Base-by-base conservation (phyloP, 2,113 vertebrate species). In the Serranochromis macrocephalus region DNA sequence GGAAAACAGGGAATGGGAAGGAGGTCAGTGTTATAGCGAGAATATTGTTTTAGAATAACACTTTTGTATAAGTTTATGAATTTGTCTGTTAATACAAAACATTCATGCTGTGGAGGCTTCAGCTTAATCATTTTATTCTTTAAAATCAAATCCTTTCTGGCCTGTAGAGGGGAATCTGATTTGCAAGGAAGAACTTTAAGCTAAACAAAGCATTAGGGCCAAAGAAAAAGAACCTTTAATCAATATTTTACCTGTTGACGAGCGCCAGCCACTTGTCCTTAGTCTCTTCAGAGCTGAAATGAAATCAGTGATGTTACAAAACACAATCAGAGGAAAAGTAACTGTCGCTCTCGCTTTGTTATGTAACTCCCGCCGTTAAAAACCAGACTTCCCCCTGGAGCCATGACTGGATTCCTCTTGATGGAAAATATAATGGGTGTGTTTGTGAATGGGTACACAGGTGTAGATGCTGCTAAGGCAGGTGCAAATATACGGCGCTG, bases 211-310 rank as follows among this genome's bases (percentile, higher is more conserved):
- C 40, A 73, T 73, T 73, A 0, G n/a, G 2, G 21, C 38, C 21
- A 11, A 49, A 31, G 2, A 13, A 55, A n/a, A 10, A 54, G 3
- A 26, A 21, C 19, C 2, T 40, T 12, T 12, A 57, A 51, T 7
- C 14, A 51, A 7, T 12, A 11, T 36, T 12, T 93, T 89, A 95
- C 98, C 98, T 98, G 94, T 97, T 97, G 85, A 99, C 96, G 85
- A 97, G 97, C 16, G 93, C 94, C n/a, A 98, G 89, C 98, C 98
- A 99, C 12, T 96, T 98, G 73, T 99, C 97, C 89, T 97, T 99
- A 86, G 97, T 96, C 80, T 99, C 98, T 63, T 96, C 93, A 82
- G 97, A 97, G 94, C 98, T 99, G 75, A 19, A 83, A 78, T 79
- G 55, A 29, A 91, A 45, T 4, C 58, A 21, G 81, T 8, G 93